Percentiles rank a stretch among this genome's conserved stretches.
Evolutionary conservation across 2,888 invertebrate species (phyloP).

Genomic region (Deroplatys truncata): DNA sequence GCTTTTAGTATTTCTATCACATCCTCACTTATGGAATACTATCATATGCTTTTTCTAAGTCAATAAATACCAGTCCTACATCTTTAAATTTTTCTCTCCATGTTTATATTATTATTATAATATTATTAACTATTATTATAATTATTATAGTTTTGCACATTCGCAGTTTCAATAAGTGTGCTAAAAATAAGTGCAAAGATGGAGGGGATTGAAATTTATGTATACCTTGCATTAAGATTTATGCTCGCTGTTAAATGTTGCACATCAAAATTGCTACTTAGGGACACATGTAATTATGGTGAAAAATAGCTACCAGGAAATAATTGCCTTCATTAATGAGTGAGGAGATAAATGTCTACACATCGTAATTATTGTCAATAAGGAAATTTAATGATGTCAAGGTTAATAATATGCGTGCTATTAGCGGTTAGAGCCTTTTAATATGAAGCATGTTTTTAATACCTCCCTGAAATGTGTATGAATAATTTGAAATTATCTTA

Average conservation of each 20-base stretch:
- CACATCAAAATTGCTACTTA: background rate
- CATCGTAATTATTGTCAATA: background rate
- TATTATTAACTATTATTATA: too few relatives aligned
- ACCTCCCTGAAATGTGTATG: too few relatives aligned
- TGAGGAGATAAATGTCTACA: background rate
- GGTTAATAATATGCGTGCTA: background rate
- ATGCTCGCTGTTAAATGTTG: background rate
- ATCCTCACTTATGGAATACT: too few relatives aligned
- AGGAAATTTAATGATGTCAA: background rate
- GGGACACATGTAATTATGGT: background rate
- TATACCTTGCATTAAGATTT: background rate
- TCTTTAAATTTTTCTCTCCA: too few relatives aligned
- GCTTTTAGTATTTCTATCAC: too few relatives aligned
- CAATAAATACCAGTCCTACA: too few relatives aligned
- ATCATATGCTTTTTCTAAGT: too few relatives aligned
- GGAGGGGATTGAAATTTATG: background rate
- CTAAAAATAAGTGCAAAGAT: background rate
- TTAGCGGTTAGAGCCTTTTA: background rate
- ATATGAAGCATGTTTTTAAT: background rate
- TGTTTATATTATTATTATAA: too few relatives aligned
- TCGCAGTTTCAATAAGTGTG: too few relatives aligned
- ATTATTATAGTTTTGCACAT: too few relatives aligned
- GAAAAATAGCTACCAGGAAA: background rate
- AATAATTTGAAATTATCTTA: background rate
- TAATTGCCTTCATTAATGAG: background rate